Evolutionary conservation across 2,888 invertebrate species (phyloP).

Genomic region (Stenotaenia linearis): DNA sequence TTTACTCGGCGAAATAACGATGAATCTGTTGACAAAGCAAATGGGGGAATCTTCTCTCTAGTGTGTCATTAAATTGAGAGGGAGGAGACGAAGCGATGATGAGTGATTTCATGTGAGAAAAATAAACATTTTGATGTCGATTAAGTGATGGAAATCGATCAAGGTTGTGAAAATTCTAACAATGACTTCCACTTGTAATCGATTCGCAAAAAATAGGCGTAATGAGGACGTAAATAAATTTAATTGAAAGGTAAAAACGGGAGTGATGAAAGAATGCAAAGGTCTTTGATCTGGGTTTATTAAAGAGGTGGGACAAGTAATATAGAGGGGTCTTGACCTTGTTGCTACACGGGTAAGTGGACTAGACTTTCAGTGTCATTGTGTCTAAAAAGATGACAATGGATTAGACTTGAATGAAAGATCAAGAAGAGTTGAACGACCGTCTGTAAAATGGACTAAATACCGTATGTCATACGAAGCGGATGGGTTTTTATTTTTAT

Average conservation of each 20-base stretch:
- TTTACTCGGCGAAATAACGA: not conserved
- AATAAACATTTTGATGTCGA: not conserved
- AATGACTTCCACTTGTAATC: not conserved
- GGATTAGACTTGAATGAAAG: conserved; percentile 16
- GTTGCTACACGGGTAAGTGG: not conserved
- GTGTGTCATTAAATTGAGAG: conserved; percentile 23
- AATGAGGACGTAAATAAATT: not conserved
- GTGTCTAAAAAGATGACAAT: conserved; percentile 24
- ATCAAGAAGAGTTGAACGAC: conserved; percentile 6
- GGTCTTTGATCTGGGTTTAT: not conserved
- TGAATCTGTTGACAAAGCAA: conserved; percentile 11
- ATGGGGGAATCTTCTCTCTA: conserved; percentile 19
- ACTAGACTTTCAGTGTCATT: conserved; percentile 24
- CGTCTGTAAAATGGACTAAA: not conserved
- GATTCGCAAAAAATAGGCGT: not conserved
- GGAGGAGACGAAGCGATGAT: not conserved
- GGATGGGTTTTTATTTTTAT: conserved; percentile 2
- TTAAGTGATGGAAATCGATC: conserved; percentile 19
- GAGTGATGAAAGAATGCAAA: not conserved
- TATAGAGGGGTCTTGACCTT: conserved; percentile 8
- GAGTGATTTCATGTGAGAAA: conserved; percentile 2
- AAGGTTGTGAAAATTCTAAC: not conserved
- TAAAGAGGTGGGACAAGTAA: not conserved
- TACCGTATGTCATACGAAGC: not conserved
- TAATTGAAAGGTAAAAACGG: not conserved